phyloP scores from a whole-genome alignment of 1,140 invertebrate genomes.

The Hypsibius dujardini region DNA sequence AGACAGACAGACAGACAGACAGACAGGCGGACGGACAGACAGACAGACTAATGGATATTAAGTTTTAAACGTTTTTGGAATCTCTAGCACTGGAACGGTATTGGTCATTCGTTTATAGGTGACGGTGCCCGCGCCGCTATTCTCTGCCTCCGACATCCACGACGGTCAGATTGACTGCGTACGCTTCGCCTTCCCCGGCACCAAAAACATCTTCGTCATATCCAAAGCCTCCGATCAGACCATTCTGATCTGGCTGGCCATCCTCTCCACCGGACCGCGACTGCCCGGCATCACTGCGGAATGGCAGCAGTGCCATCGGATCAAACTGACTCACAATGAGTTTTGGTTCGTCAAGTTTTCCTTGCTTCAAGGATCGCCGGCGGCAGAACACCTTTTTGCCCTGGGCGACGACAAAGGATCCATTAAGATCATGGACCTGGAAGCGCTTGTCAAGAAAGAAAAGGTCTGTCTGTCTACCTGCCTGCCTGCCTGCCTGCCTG shows the following conservation, averaged over 20 bases:
- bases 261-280: neutral
- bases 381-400: neutral
- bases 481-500: too few relatives aligned
- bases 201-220: neutral
- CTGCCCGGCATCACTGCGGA: neutral
- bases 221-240: conserved; percentile 2
- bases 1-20: neutral
- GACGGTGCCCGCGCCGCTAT: neutral
- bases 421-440: neutral
- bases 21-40: neutral
- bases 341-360: conserved; percentile 8
- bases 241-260: neutral
- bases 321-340: neutral
- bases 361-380: neutral
- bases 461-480: neutral
- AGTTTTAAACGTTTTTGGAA: neutral
- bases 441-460: neutral
- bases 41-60: neutral
- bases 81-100: neutral
- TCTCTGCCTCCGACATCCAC: neutral
- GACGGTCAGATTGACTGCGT: conserved; percentile 16
- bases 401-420: neutral
- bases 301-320: neutral
- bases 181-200: neutral
- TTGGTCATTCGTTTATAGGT: neutral